Conservation (phyloP, 2,113 vertebrate genomes). For the Tonatia bakeri region DNA sequence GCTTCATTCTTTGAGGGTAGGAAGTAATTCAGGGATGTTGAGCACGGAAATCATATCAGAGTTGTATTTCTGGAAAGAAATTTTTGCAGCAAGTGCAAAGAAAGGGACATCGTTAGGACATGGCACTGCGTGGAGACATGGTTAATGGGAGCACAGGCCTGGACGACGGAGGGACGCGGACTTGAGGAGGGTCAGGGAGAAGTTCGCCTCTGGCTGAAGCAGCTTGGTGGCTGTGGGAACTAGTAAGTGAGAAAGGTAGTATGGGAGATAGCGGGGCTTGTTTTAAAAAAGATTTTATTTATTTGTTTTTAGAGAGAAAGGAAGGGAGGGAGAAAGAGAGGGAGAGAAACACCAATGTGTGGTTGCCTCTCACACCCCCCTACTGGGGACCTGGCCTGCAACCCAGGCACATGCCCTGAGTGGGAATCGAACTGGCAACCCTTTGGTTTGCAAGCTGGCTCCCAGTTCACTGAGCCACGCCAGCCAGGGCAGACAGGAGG, state of each 20-base stretch:
- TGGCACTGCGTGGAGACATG: neutral
- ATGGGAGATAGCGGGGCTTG: neutral
- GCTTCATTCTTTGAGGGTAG: neutral
- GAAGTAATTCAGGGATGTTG: neutral
- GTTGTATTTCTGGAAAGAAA: neutral
- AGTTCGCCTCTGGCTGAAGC: neutral
- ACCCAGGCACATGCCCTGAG: no score
- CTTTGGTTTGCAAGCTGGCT: no score
- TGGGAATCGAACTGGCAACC: no score
- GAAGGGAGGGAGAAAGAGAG: no score
- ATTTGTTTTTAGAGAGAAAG: no score
- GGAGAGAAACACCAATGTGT: no score
- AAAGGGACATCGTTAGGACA: neutral
- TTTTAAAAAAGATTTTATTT: no score
- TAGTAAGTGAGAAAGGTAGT: neutral
- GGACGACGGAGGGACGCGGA: neutral
- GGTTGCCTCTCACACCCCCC: no score
- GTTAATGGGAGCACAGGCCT: neutral
- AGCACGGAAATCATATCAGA: neutral
- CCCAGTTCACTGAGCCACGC: no score
- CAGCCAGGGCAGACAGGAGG: no score
- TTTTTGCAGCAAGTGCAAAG: neutral
- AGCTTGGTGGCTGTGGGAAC: neutral
- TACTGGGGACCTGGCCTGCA: no score
- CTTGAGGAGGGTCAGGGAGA: neutral